phyloP scores from a whole-genome alignment of 1,140 invertebrate species.

The Pseudoatta argentina region DNA sequence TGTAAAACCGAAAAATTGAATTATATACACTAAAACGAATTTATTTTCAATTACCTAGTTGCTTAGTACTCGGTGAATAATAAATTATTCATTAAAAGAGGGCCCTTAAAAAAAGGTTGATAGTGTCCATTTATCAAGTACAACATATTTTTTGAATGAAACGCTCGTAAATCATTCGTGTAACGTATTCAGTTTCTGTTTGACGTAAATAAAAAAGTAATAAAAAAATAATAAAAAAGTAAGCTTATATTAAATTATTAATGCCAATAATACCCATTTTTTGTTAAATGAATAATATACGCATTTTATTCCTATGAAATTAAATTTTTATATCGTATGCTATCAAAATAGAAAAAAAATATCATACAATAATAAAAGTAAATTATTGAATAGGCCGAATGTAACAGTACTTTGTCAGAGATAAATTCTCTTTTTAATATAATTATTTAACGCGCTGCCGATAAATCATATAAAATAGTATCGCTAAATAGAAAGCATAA shows the following conservation, averaged over 20 bases:
- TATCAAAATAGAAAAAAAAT: neutral
- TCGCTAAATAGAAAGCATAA: constrained; percentile 53
- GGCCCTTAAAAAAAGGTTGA: neutral
- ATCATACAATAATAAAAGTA: neutral
- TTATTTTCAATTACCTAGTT: constrained; percentile 1
- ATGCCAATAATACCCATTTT: neutral
- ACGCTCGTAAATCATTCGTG: constrained; percentile 28
- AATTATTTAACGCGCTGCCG: constrained; percentile 28
- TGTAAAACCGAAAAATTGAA: constrained; percentile 4
- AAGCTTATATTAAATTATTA: constrained; percentile 22
- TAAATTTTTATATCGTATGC: constrained; percentile 5
- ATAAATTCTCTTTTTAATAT: constrained; percentile 48
- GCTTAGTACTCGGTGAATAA: neutral
- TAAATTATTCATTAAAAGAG: constrained; percentile 3
- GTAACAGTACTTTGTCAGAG: neutral
- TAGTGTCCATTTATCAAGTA: constrained; percentile 10
- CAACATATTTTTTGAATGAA: neutral
- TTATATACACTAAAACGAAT: neutral
- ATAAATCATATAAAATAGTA: constrained; percentile 48
- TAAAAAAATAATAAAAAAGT: no score
- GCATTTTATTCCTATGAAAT: constrained; percentile 18
- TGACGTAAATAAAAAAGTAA: neutral
- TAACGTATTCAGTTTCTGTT: neutral
- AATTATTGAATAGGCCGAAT: neutral
- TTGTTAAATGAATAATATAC: constrained; percentile 25